A percentile compares a stretch with the other conserved stretches of the same genome.
Evolutionary conservation across 1,140 invertebrate genomes (phyloP).

Genomic region (Pollicipes pollicipes): DNA sequence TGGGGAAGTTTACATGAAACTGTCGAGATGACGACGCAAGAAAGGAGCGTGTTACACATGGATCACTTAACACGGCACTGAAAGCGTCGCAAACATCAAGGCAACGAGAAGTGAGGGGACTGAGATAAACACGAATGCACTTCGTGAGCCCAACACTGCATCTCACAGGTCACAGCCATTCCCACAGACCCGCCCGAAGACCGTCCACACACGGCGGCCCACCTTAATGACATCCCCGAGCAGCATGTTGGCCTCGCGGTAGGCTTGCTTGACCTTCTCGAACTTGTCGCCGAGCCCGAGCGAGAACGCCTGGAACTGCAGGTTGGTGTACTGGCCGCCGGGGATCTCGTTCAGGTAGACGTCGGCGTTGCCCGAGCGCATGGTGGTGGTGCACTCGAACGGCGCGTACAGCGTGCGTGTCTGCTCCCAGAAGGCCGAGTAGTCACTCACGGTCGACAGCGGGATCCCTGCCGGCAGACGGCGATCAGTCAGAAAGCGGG

Average conservation of each 20-base stretch:
- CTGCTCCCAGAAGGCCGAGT: constrained; percentile 98
- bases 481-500: no score
- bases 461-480: constrained; percentile 42
- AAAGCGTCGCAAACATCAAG: no score
- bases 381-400: constrained; percentile 93
- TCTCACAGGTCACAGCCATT: no score
- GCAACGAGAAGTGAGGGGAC: no score
- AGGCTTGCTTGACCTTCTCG: constrained; percentile 92
- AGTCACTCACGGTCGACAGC: constrained; percentile 67
- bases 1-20: no score
- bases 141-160: no score
- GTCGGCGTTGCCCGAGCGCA: constrained; percentile 99
- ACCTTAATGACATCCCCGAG: constrained; percentile 96
- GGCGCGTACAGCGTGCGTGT: constrained; percentile 89
- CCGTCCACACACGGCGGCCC: constrained; percentile 7
- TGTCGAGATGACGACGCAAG: no score
- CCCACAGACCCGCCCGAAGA: no score
- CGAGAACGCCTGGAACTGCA: constrained; percentile 97
- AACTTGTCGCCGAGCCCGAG: constrained; percentile 95
- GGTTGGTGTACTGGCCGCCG: constrained; percentile 97
- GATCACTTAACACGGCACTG: no score
- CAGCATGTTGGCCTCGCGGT: constrained; percentile 83
- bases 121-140: no score
- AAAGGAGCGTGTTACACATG: no score
- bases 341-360: constrained; percentile 96